A percentile compares a stretch with the other conserved stretches of the same genome.
phyloP scores from a whole-genome alignment of 2,797 vertebrate genomes.

The Amblyopsis hoosieri region DNA sequence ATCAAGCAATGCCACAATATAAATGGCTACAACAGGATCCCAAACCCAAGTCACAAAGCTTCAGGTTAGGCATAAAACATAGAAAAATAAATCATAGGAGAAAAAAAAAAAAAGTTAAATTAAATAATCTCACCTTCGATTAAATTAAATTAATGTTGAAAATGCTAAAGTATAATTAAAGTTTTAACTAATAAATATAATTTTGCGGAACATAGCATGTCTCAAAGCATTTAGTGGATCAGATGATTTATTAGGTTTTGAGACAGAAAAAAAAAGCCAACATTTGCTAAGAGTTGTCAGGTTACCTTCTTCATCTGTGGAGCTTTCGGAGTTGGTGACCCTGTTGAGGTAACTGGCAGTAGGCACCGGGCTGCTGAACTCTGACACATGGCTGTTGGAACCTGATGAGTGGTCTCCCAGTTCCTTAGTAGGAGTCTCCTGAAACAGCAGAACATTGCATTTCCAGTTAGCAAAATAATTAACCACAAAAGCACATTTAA shows the following conservation, averaged over 20 bases:
- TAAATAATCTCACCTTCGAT: no score
- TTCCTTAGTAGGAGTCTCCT: conserved; percentile 98
- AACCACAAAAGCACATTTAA: neutral
- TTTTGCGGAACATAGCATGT: no score
- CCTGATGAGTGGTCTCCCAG: conserved; percentile 81
- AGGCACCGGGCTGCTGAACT: conserved; percentile 72
- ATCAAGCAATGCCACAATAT: no score
- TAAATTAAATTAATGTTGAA: no score
- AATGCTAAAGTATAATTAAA: no score
- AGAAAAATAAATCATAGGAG: no score
- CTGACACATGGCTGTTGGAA: conserved; percentile 77
- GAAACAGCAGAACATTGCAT: conserved; percentile 10
- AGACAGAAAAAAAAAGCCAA: no score
- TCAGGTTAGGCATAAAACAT: no score
- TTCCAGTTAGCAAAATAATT: neutral
- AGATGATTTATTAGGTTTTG: conserved; percentile 1
- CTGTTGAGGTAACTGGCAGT: conserved; percentile 84
- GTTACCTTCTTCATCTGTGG: conserved; percentile 98
- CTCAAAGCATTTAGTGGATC: neutral
- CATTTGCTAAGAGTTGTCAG: neutral
- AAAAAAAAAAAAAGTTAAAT: no score
- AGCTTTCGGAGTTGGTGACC: conserved; percentile 93
- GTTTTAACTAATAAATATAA: no score
- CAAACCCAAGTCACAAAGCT: no score
- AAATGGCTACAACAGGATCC: no score